These are phyloP conservation scores for Gonioctena quinquepunctata DNA, from an alignment of 1,140 invertebrate genomes.

Conservation along the genomic window DNA sequence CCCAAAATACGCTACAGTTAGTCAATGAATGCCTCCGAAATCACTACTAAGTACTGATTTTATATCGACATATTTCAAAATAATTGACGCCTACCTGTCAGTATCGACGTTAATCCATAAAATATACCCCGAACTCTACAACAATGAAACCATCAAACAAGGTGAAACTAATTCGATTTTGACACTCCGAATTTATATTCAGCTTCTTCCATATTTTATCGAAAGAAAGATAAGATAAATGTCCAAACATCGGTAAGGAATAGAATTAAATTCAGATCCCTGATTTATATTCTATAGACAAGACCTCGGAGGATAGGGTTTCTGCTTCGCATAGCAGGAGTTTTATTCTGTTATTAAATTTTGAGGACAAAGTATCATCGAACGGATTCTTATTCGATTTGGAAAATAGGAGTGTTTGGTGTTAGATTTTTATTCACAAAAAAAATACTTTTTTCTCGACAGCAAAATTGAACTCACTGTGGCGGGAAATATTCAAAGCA, in stretches of 20 bases:
- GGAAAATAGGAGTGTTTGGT: too few species aligned
- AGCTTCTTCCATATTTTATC: constrained; percentile 26
- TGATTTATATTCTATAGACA: constrained; percentile 24
- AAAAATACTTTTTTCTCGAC: too few species aligned
- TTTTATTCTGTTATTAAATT: constrained; percentile 2
- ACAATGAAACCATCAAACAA: background rate
- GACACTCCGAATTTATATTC: constrained; percentile 25
- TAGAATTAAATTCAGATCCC: constrained; percentile 28
- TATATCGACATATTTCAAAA: too few species aligned
- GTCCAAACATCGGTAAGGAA: constrained; percentile 28
- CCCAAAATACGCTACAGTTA: too few species aligned
- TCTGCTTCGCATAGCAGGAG: background rate
- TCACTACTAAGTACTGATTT: too few species aligned
- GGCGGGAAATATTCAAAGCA: too few species aligned
- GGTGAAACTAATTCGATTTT: constrained; percentile 20
- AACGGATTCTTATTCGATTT: background rate
- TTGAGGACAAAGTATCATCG: background rate
- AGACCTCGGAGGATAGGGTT: background rate
- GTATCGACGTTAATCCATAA: too few species aligned
- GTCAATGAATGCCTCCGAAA: too few species aligned
- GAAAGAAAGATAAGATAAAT: constrained; percentile 28
- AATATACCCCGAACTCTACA: background rate
- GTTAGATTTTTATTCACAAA: too few species aligned
- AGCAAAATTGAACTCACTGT: too few species aligned
- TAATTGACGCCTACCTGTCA: too few species aligned